These are phyloP conservation scores for Rhopalosiphum maidis DNA, from an alignment of 1,140 invertebrate species.

Conservation along the genomic window DNA sequence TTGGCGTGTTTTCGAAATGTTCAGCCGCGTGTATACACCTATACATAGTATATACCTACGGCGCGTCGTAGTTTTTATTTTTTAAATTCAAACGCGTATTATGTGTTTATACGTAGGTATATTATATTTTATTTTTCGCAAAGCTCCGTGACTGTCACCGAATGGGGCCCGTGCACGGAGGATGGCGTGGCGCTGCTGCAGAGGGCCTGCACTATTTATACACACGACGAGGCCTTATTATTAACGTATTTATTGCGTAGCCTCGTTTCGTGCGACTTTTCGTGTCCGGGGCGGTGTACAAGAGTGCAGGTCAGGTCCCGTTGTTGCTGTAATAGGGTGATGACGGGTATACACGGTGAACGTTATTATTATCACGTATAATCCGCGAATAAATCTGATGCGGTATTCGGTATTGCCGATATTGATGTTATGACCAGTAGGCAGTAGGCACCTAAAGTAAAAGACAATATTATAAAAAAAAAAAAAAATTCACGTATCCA, in stretches of 20 bases:
- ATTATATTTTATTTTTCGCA: constrained; percentile 9
- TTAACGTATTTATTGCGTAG: not conserved
- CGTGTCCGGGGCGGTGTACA: not conserved
- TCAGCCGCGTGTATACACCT: not conserved
- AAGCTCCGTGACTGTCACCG: constrained; percentile 39
- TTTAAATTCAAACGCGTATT: not conserved
- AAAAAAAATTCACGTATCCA: too few relatives aligned
- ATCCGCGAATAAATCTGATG: too few relatives aligned
- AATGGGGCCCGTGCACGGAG: not conserved
- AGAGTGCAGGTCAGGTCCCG: not conserved
- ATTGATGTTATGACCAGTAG: too few relatives aligned
- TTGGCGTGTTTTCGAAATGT: not conserved
- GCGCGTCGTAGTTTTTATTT: not conserved
- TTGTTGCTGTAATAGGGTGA: not conserved
- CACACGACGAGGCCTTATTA: not conserved
- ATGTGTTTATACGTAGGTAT: not conserved
- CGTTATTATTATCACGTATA: too few relatives aligned
- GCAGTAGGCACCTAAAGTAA: too few relatives aligned
- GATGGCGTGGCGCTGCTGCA: not conserved
- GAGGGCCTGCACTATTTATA: not conserved
- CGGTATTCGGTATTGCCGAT: too few relatives aligned
- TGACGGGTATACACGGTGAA: too few relatives aligned
- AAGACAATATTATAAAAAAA: too few relatives aligned
- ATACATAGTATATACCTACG: not conserved
- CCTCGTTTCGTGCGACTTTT: not conserved